Percentiles rank a stretch among this genome's conserved stretches.
Evolutionary conservation across 1,140 invertebrate species (phyloP).

Genomic region (Mizuhopecten yessoensis): DNA sequence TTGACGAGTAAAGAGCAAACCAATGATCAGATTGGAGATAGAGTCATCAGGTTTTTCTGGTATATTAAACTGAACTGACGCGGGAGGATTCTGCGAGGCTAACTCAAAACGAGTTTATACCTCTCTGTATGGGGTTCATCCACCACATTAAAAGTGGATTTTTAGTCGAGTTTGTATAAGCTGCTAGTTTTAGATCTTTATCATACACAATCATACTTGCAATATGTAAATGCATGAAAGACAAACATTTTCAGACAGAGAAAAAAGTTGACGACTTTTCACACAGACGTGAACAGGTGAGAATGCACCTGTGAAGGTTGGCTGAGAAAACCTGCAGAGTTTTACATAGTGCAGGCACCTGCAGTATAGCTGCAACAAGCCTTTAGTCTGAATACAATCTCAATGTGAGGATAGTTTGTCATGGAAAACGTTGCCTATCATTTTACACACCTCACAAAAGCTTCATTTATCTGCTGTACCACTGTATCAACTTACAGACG

Average conservation of each 20-base stretch:
- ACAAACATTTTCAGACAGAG: background rate
- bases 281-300: background rate
- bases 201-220: background rate
- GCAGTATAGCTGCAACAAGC: background rate
- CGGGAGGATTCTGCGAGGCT: background rate
- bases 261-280: constrained; percentile 25
- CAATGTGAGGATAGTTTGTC: background rate
- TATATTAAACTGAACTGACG: background rate
- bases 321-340: background rate
- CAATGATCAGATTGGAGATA: background rate
- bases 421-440: too few relatives aligned
- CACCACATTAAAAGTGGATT: background rate
- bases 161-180: background rate
- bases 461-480: background rate
- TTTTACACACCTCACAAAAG: background rate
- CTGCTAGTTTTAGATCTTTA: background rate
- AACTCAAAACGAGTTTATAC: background rate
- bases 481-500: background rate
- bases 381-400: background rate
- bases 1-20: background rate
- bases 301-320: background rate
- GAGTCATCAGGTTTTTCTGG: background rate
- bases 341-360: background rate
- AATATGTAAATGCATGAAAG: background rate
- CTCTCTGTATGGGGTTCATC: background rate